phyloP scores from a whole-genome alignment of 23 tunicate genomes.

The Ciona savignyi region DNA sequence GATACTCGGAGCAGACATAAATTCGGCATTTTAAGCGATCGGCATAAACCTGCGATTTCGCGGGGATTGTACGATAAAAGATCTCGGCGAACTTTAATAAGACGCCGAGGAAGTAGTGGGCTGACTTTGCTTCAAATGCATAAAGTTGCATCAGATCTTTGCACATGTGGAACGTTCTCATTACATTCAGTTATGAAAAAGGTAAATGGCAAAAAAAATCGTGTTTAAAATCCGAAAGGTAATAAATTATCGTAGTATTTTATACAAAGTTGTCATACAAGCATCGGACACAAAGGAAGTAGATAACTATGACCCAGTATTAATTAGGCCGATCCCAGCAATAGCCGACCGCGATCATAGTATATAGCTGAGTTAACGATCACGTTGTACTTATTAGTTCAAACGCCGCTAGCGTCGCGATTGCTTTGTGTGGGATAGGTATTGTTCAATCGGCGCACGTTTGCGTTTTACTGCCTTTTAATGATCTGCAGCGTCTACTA shows the following conservation, averaged over 20 bases:
- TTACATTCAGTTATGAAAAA: neutral
- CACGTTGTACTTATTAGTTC: neutral
- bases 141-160: constrained; percentile 8
- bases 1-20: neutral
- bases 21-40: constrained; percentile 7
- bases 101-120: constrained; percentile 23
- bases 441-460: neutral
- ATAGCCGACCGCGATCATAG: neutral
- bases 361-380: constrained; percentile 15
- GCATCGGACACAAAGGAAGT: neutral
- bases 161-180: constrained; percentile 39
- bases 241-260: too few relatives aligned
- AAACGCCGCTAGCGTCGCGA: constrained; percentile 6
- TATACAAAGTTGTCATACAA: too few relatives aligned
- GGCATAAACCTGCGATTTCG: neutral
- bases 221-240: too few relatives aligned
- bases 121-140: constrained; percentile 23
- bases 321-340: constrained; percentile 1
- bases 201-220: too few relatives aligned
- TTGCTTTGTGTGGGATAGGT: neutral
- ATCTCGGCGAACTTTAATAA: constrained; percentile 24
- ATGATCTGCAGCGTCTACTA: neutral
- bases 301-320: neutral
- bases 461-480: neutral
- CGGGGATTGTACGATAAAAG: constrained; percentile 6